Evolutionary conservation across 2,888 invertebrate species (phyloP), one percentile per base, ranked within the genome.

Genomic region (Dynastes tityus): DNA sequence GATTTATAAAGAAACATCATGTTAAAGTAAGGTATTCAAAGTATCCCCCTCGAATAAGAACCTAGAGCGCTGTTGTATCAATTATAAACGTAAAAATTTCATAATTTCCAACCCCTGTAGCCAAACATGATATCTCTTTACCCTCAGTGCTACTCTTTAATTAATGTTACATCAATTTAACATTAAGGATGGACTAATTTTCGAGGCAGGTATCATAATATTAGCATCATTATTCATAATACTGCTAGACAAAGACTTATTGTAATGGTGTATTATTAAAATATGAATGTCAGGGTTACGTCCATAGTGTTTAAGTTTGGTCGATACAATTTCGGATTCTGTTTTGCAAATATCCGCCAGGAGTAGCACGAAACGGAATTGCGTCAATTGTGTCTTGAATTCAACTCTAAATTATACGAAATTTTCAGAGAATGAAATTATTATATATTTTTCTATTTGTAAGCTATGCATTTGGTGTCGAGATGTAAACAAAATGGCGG

Each of bases 111-210:
- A 16, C 55, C 55, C 55, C 55, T 55, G 22, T 22, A 55, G 55
- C 16, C 55, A 55, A 55, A 22, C 55, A 55, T n/a, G n/a, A 22
- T 55, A 55, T 55, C 55, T 55, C 22, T 55, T 55, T 55, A 55
- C 55, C 22, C 55, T 22, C 55, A 22, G 55, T 13, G 13, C 13
- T 55, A 55, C 55, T 55, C 32, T 64, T 64, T 64, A 32, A 64
- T 67, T 67, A 67, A 67, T 67, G 22, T 67, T 67, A 67, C 22
- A 67, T 45, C n/a, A 67, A 67, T 67, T 45, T 67, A 67, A 67
- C 40, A 67, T 45, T 45, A 22, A 9, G 45, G 67, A 67, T 29
- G 29, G 29, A 8, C 45, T 45, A 22, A 45, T 67, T 40, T 45
- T 40, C 45, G 6, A 65, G 65, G 65, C 13, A 16, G 67, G 67